Base-by-base conservation (phyloP, 2,113 vertebrate species). In the Melanerpes aurifrons region DNA sequence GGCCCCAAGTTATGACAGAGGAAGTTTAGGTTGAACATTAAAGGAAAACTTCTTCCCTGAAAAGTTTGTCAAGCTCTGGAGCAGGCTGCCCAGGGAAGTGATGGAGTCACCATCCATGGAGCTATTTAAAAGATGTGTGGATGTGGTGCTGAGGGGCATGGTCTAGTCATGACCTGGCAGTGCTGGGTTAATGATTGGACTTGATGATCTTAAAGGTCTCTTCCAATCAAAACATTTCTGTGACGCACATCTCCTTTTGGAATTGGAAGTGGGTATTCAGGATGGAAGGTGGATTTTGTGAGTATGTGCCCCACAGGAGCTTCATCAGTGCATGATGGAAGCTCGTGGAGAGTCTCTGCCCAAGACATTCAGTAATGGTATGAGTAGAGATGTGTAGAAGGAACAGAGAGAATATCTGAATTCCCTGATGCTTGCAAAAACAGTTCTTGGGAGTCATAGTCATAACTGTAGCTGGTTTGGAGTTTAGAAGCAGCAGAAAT, bases 401-500 rank as follows among this genome's bases (percentile, higher is more conserved):
- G 48, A 93, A 29, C 0, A 0, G 57, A 66, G 83, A 64, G 53
- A 85, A 86, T 85, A 47, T 54, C 61, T 72, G 37, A 75, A 45
- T 16, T 63, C 45, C 43, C 24, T 64, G 62, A 6, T 22, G 50
- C 58, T 90, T 66, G 19, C 37, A 45, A 72, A 85, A 77, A 32
- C 25, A 47, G 11, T n/a, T 64, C 22, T 71, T 77, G 47, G 3
- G 5, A 79, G 37, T 68, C 48, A n/a, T 9, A 79, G 37, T 68
- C 37, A n/a, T 10, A 5, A 1, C n/a, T 59, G 48, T 82, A 53
- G 80, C 71, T 80, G 91, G 56, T 61, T 91, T 94, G 58, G 48
- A 53, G 70, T 78, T 92, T 37, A 91, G 82, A 64, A 82, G 90
- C 72, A 95, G 70, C 63, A 93, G 74, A 72, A 82, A 82, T 6